Evolutionary conservation across 2,113 vertebrate genomes (phyloP), one percentile per base, ranked within the genome.

Genomic region (Chaetorhynchus papuensis): DNA sequence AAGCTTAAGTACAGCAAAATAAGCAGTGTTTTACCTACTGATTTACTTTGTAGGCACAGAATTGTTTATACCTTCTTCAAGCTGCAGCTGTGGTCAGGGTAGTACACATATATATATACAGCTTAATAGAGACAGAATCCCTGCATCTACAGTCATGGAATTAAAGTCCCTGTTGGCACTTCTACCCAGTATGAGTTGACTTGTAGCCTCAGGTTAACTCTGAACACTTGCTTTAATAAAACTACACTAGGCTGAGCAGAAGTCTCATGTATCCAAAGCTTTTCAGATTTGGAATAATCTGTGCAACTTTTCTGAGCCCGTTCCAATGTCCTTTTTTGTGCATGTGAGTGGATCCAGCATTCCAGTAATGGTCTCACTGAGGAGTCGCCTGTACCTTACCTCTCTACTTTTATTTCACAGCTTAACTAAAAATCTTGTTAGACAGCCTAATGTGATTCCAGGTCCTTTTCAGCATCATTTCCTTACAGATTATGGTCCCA

Each of bases 61-160:
- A 53, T 20, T 20, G 7, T 15, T 77, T 3, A 23, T 15, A 63
- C 19, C 28, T 76, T 59, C 49, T 78, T 53, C 26, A 69, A 11
- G 15, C 4, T 6, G 1, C 27, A 74, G 50, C 37, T 27, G 31
- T 30, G 39, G 8, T 35, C 26, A 82, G 37, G 21, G 28, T 28
- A 87, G 18, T 24, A 41, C 1, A 2, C 24, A 77, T 2, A 74
- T 2, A 79, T 2, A 77, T 2, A 24, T 0, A 37, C 0, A 49
- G 7, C 8, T 66, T 66, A 42, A 42, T 9, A 74, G 14, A 66
- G 41, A 35, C 17, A 85, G 41, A 92, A 83, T 14, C 11, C 6
- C 23, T 61, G 21, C 9, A 57, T n/a, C 28, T 68, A 17, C 1
- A 3, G 49, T 33, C 31, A 61, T 4, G 6, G 39, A 60, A 83